These are phyloP conservation scores for human DNA, from an alignment of 2,113 vertebrate genomes.

Conservation along the genomic window GRCh38 chr6:63648501-63649000, in stretches of 20 bases:
- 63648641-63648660: slow-evolving; percentile 7
- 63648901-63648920: slow-evolving; percentile 7
- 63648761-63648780: slow-evolving; percentile 33
- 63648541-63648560: not conserved
- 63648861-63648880: not conserved
- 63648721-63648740: slow-evolving; percentile 35
- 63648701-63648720: slow-evolving; percentile 12
- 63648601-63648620: slow-evolving; percentile 48
- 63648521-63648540: not conserved
- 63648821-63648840: not conserved
- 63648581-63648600: slow-evolving; percentile 12
- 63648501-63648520: not conserved
- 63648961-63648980: slow-evolving; percentile 5
- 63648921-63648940: slow-evolving; percentile 26
- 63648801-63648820: slow-evolving; percentile 21
- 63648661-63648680: slow-evolving; percentile 20
- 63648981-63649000: slow-evolving; percentile 14
- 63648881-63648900: not conserved
- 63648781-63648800: slow-evolving; percentile 50
- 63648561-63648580: not conserved
- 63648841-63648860: not conserved
- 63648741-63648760: slow-evolving; percentile 29
- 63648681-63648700: slow-evolving; percentile 12
- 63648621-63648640: slow-evolving; percentile 39
- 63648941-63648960: slow-evolving; percentile 15